Percentiles rank a stretch among this genome's conserved stretches.
Evolutionary conservation across 2,888 invertebrate genomes (phyloP).

Genomic region (Cataglyphis altisquamis): DNA sequence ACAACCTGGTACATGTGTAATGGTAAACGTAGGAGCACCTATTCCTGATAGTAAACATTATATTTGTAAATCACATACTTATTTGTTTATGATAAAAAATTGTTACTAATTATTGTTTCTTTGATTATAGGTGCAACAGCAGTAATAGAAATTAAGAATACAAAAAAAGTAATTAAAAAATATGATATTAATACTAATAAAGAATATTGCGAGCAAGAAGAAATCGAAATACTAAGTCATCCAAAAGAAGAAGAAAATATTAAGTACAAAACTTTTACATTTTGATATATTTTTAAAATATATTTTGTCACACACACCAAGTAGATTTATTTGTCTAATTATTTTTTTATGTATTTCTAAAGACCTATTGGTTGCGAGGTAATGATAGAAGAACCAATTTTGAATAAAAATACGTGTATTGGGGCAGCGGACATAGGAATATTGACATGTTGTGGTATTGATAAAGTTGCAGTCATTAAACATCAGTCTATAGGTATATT

Average conservation of each 20-base stretch:
- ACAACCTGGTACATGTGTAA: background rate
- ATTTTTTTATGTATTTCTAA: background rate
- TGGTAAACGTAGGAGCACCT: background rate
- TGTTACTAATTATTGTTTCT: background rate
- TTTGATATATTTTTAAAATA: background rate
- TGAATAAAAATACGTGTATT: background rate
- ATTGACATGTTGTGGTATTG: background rate
- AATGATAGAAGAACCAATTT: background rate
- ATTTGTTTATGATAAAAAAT: background rate
- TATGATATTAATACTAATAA: background rate
- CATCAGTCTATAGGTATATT: background rate
- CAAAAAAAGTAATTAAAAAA: background rate
- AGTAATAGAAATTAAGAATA: background rate
- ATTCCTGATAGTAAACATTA: background rate
- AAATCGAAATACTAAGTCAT: background rate
- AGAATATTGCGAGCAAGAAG: background rate
- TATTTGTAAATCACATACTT: background rate
- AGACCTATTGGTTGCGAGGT: background rate
- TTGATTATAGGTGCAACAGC: slow-evolving; percentile 1
- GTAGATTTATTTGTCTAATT: background rate
- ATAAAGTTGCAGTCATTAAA: background rate
- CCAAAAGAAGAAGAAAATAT: background rate
- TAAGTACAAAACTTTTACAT: background rate
- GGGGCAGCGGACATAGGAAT: background rate
- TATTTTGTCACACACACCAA: background rate